Conservation (phyloP, 2,888 invertebrate species). For the Epiblema foenella region DNA sequence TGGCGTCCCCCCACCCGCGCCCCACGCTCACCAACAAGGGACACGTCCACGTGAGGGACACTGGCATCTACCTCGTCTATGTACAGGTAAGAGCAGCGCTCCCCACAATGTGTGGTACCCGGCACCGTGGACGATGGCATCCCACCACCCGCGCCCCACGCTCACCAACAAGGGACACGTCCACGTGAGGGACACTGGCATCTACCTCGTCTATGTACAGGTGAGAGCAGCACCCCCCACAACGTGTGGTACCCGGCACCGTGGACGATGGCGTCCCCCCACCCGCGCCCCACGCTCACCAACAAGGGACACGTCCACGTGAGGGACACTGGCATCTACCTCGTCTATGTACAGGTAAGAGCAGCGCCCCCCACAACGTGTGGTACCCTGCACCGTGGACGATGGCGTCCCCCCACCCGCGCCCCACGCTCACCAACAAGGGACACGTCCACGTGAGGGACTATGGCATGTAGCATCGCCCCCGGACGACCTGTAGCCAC, state of each 20-base stretch:
- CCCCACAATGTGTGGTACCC: constrained; percentile 70
- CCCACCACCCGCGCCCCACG: constrained; percentile 79
- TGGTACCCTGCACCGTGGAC: constrained; percentile 86
- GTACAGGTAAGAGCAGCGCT: constrained; percentile 84
- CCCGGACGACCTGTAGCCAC: constrained; percentile 60
- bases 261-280: constrained; percentile 83
- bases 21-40: constrained; percentile 87
- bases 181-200: constrained; percentile 87
- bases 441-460: constrained; percentile 87
- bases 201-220: constrained; percentile 92
- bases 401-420: constrained; percentile 70
- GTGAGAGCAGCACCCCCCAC: constrained; percentile 64
- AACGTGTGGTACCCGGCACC: constrained; percentile 74
- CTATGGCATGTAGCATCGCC: constrained; percentile 86
- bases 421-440: constrained; percentile 77
- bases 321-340: constrained; percentile 89
- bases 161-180: constrained; percentile 81
- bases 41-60: constrained; percentile 87
- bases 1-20: constrained; percentile 84
- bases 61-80: constrained; percentile 91
- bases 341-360: constrained; percentile 89
- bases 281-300: constrained; percentile 79
- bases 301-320: constrained; percentile 85
- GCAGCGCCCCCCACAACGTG: constrained; percentile 52
- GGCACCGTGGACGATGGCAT: constrained; percentile 84